Evolutionary conservation across 2,797 vertebrate species (phyloP), one percentile per base, ranked within the genome.

Genomic region (Anguilla pacifica): DNA sequence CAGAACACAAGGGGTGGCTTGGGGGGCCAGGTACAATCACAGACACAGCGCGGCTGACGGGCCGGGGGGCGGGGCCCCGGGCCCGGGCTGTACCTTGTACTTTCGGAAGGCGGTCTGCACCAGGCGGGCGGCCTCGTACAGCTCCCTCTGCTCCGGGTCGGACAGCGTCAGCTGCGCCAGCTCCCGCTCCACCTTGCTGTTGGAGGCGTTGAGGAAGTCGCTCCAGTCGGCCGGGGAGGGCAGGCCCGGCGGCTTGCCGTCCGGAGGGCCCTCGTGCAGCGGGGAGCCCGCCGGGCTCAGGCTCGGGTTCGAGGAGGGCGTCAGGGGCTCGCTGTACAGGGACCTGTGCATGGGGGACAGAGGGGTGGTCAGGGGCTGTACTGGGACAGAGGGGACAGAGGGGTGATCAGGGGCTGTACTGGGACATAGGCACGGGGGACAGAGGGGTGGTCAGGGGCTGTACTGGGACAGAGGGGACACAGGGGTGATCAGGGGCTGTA

Each of bases 51-150:
- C 9, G 83, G 35, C 59, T 22, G 39, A 46, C 10, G 10, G 67
- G 31, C 22, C 61, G 49, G 49, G 49, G 4, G 49, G 49, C 4
- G 70, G 31, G 70, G 15, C 82, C 81, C 25, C 82, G 17, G 82
- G n/a, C 82, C 82, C 10, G 11, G 51, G 82, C 53, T 83, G 82
- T 94, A 98, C 99, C 98, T 99, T 99, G 90, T 99, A 98, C 93
- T 98, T 99, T 95, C 98, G 97, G 96, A 99, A 98, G 91, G 97
- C 97, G 86, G 97, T 98, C 95, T 99, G 98, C 94, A 99, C 97
- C 79, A 97, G 97, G 91, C 97, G 97, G 91, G 98, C 98, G 81
- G 97, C 98, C 93, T 99, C 98, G n/a, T 98, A 98, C 92, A 99
- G 97, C 86, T 99, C 98, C 89, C 97, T 94, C 94, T 98, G 98